Evolutionary conservation across 2,113 vertebrate genomes (phyloP), one percentile per base, ranked within the genome.

Genomic region (Prionailurus viverrinus): DNA sequence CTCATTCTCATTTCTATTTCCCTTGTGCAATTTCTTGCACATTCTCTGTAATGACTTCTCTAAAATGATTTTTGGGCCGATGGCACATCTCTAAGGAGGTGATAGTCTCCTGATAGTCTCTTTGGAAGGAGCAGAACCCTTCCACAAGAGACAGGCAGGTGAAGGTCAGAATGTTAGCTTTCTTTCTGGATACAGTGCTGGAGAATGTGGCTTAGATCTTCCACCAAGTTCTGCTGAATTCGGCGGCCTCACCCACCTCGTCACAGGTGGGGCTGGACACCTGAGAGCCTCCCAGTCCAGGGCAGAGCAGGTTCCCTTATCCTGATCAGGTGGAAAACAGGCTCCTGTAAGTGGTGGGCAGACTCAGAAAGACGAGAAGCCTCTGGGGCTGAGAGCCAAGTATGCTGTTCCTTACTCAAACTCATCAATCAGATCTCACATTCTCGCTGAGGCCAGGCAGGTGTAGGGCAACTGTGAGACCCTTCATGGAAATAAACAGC

Each of bases 101-200:
- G 58, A 61, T 7, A 23, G 58, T 55, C 39, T 25, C 58, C 39
- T 16, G n/a, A 27, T 39, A 33, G 27, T 66, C 48, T 45, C 25
- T 79, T 63, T 82, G 48, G 36, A 89, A 81, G 89, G 68, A 93
- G n/a, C 15, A 96, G 74, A 63, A 61, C 41, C 33, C 23, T 94
- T 89, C 41, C 68, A 10, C 1, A 68, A 78, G 45, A 66, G 15
- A 53, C 8, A 5, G 78, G 13, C 41, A 65, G 36, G 55, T 19
- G 25, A 58, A 82, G 21, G 48, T 78, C 61, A 39, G 15, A 68
- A 65, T 14, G n/a, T 13, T 10, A 33, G 16, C 16, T 78, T n/a
- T 53, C 25, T 78, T 69, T 96, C 55, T 63, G 55, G 41, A 71
- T 12, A 82, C 39, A 55, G 63, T 3, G 15, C 6, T 68, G 45